Evolutionary conservation across 2,113 vertebrate species (phyloP).

Genomic region (Oenanthe melanoleuca): DNA sequence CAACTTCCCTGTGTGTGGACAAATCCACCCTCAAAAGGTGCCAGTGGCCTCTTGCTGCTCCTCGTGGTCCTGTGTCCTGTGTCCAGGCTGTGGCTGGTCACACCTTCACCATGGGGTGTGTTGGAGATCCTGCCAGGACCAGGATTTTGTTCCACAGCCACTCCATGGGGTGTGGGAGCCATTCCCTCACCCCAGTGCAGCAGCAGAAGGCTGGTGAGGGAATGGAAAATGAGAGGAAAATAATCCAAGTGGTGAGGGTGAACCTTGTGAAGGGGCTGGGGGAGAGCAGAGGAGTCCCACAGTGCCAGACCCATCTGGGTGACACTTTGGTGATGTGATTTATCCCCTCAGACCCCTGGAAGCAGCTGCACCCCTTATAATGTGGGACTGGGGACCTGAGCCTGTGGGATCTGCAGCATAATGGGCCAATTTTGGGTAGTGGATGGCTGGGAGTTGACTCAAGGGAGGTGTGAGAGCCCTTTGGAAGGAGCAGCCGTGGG

Average conservation of each 20-base stretch:
- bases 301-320: not conserved
- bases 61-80: not conserved
- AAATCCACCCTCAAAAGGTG: not conserved
- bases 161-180: not conserved
- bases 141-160: not conserved
- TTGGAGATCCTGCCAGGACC: not conserved
- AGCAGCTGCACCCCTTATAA: rapidly evolving
- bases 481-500: not conserved
- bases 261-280: not conserved
- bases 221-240: not conserved
- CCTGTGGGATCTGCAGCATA: rapidly evolving
- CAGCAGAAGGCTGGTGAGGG: not conserved
- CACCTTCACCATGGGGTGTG: rapidly evolving
- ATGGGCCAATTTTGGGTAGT: rapidly evolving
- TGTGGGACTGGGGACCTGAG: rapidly evolving
- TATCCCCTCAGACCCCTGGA: rapidly evolving
- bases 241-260: not conserved
- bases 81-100: not conserved
- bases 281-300: not conserved
- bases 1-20: not conserved
- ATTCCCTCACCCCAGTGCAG: rapidly evolving
- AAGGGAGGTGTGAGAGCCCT: not conserved
- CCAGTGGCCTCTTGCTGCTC: not conserved
- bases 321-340: not conserved
- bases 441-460: not conserved